Evolutionary conservation across 2,797 vertebrate species (phyloP).

Genomic region (Spea hammondii): DNA sequence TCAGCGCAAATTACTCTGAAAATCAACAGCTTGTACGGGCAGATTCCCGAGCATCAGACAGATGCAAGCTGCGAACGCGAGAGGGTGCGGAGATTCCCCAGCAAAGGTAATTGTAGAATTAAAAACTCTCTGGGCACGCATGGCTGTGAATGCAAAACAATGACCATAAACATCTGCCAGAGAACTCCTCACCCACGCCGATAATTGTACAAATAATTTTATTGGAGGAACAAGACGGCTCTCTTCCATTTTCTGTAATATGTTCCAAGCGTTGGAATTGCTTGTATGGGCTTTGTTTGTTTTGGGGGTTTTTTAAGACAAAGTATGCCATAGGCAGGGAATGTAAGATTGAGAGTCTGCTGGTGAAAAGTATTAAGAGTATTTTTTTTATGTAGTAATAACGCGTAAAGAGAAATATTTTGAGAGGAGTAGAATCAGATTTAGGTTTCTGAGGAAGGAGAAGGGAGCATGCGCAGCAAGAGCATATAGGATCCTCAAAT

Average conservation of each 20-base stretch:
- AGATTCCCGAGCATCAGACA: constrained; percentile 44
- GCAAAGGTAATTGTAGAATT: constrained; percentile 50
- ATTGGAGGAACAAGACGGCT: constrained; percentile 43
- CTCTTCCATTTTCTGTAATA: constrained; percentile 25
- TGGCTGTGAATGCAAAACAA: constrained; percentile 51
- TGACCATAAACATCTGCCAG: constrained; percentile 52
- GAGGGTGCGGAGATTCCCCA: constrained; percentile 28
- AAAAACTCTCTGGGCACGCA: constrained; percentile 47
- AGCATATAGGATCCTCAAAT: no score
- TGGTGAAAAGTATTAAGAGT: no score
- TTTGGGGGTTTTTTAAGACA: not conserved
- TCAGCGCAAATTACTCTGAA: constrained; percentile 49
- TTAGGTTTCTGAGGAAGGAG: no score
- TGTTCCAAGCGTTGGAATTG: constrained; percentile 13
- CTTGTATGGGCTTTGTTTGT: constrained; percentile 13
- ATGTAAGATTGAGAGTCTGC: constrained; percentile 13
- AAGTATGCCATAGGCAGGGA: constrained; percentile 18
- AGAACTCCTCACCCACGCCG: constrained; percentile 43
- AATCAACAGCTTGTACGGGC: constrained; percentile 50
- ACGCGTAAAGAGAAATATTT: no score
- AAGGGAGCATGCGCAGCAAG: no score
- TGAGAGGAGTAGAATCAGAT: no score
- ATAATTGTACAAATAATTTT: constrained; percentile 51
- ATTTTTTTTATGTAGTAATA: no score
- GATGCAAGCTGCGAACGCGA: constrained; percentile 37